Evolutionary conservation across 2,888 invertebrate species (phyloP), one percentile per base, ranked within the genome.

Genomic region (Habroteleia sp.): DNA sequence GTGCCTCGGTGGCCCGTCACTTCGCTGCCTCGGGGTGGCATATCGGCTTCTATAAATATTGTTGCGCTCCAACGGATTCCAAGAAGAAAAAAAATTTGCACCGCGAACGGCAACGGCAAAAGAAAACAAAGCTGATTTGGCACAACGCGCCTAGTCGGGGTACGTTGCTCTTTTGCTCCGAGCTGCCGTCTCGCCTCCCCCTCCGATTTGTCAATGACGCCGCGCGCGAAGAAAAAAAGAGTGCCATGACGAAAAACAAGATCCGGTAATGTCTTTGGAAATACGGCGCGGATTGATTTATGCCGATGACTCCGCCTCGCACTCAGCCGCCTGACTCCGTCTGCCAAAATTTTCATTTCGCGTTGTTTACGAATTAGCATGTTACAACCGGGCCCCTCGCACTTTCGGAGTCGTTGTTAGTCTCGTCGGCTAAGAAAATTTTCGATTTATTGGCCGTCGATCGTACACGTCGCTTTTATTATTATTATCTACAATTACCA

Each of bases 31-130:
- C 54, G 68, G 50, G 48, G 66, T 56, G 68, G 60, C 58, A 68
- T 78, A 81, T 81, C 79, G 78, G 73, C 76, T 79, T 81, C 79
- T 82, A 82, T 80, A 82, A 83, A 83, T 82, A 83, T 82, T 79
- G 79, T n/a, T 77, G 79, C 77, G 76, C 73, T 39, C 73, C 52
- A 78, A 58, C 73, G 75, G 68, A 78, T 79, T 81, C 80, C 76
- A 33, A 73, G 79, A 79, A 78, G 65, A 77, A 79, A 79, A 78
- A 63, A 73, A 10, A 74, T 69, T 62, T 52, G 63, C 25, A 29
- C 42, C 29, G 27, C 44, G 58, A 29, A 69, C 58, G 52, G 52
- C 68, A 73, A 58, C 33, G 58, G 77, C 50, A n/a, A 78, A 77
- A 79, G 81, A 79, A 81, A 79, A 80, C 78, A 80, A 77, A 79